Evolutionary conservation across 2,888 invertebrate genomes (phyloP), one percentile per base, ranked within the genome.

Genomic region (Lamellibrachia satsuma): DNA sequence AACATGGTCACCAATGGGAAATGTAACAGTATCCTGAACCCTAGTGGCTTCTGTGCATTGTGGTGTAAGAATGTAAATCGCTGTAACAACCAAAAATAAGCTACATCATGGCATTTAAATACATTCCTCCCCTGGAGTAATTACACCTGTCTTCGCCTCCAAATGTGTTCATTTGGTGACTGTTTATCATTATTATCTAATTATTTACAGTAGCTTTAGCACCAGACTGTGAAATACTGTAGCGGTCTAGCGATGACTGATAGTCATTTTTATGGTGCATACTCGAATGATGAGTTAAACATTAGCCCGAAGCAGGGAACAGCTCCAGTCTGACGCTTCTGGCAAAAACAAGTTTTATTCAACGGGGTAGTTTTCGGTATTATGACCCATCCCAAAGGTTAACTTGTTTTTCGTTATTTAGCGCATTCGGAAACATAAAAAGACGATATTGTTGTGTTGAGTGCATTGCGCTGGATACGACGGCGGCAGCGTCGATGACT

Each of bases 391-490:
- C 75, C 22, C 15, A 75, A 75, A 75, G 11, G 75, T 22, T 22
- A 75, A 22, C 22, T 75, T 75, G 6, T 75, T 75, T 75, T 75
- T 75, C 75, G 75, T 22, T 75, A 22, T 22, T 75, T 75, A 75
- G 75, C n/a, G 75, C 75, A 75, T 75, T 75, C 75, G 75, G 75
- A 75, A 75, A 22, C 75, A 75, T 75, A 75, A 75, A 75, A 75
- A 75, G 22, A 22, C 75, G n/a, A 75, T 15, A 75, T 75, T 15
- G 22, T 75, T 75, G 22, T 4, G 6, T 15, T n/a, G 75, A 75
- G 75, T 4, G 22, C n/a, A 22, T 15, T 75, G 75, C 22, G 22
- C n/a, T 15, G 11, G 75, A 8, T 11, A 22, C n/a, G 75, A n/a
- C 75, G 75, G 75, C 75, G 75, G 15, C 75, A 22, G 22, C 22